Evolutionary conservation across 2,797 vertebrate genomes (phyloP).

Genomic region (Cyclura pinguis): DNA sequence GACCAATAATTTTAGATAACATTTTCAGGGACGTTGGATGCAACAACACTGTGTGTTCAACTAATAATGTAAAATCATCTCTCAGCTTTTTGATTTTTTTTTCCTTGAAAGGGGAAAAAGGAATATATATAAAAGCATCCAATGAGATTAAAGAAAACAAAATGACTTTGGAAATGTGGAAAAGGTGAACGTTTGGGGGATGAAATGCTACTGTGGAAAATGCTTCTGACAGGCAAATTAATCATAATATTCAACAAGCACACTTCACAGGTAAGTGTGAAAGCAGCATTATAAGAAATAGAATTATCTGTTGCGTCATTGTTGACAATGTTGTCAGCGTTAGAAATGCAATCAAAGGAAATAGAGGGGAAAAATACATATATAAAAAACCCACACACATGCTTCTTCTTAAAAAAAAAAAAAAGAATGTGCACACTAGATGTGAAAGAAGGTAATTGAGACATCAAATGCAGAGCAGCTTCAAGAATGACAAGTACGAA

Average conservation of each 20-base stretch:
- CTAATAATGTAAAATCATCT: constrained; percentile 5
- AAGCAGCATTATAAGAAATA: constrained; percentile 22
- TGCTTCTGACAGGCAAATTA: constrained; percentile 42
- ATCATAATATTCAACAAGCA: constrained; percentile 28
- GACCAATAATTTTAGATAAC: not conserved
- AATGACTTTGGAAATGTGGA: constrained; percentile 4
- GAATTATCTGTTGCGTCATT: constrained; percentile 24
- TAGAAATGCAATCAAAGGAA: constrained; percentile 17
- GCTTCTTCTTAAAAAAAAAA: not conserved
- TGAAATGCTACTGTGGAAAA: constrained; percentile 24
- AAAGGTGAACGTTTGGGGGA: not conserved
- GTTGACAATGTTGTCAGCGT: constrained; percentile 13
- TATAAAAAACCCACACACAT: not conserved
- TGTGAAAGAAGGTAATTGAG: constrained; percentile 20
- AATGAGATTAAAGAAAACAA: constrained; percentile 15
- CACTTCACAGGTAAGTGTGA: constrained; percentile 15
- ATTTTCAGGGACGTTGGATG: not conserved
- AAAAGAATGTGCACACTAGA: not conserved
- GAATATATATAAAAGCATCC: not conserved
- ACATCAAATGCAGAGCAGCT: constrained; percentile 1
- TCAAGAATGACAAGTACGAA: not conserved
- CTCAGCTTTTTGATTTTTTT: not conserved
- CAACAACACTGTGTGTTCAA: not conserved
- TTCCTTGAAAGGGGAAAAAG: not conserved
- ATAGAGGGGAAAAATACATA: not conserved